Evolutionary conservation across 2,797 vertebrate genomes (phyloP).

Genomic region (Pipistrellus pipistrellus): DNA sequence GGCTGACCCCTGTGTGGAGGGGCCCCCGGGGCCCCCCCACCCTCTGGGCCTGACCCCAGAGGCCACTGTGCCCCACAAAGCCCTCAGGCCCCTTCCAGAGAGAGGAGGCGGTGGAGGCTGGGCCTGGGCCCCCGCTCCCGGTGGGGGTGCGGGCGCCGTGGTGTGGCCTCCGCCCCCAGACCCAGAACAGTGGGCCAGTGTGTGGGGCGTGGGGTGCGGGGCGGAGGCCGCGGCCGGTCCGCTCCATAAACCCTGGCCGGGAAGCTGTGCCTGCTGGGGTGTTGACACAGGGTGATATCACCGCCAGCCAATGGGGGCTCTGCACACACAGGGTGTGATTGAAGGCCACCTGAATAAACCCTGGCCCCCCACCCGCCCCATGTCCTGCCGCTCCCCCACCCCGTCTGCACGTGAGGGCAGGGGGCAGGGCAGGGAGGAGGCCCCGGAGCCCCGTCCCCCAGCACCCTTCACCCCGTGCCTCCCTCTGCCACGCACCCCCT

Average conservation of each 20-base stretch:
- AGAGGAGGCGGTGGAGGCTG: background rate
- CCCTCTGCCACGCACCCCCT: too few relatives aligned
- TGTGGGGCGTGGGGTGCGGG: conserved; percentile 12
- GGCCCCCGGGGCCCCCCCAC: too few relatives aligned
- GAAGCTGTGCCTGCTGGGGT: conserved; percentile 23
- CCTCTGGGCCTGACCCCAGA: fast-evolving
- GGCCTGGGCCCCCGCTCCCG: background rate
- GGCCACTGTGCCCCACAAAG: background rate
- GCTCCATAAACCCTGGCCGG: conserved; percentile 63
- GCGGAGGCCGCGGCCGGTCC: conserved; percentile 16
- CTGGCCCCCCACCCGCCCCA: background rate
- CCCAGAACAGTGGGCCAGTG: conserved; percentile 75
- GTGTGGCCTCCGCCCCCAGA: background rate
- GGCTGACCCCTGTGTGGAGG: background rate
- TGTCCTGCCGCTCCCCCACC: background rate
- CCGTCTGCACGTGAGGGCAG: too few relatives aligned
- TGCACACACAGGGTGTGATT: background rate
- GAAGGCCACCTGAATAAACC: conserved; percentile 72
- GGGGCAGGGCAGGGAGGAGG: background rate
- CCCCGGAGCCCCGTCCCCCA: background rate
- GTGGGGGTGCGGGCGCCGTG: background rate
- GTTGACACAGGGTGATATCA: conserved; percentile 75
- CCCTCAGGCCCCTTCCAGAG: background rate
- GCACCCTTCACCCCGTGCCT: too few relatives aligned
- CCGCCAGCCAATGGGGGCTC: conserved; percentile 31